Conservation (phyloP, 2,888 invertebrate species). For the Augiades crinisus region DNA sequence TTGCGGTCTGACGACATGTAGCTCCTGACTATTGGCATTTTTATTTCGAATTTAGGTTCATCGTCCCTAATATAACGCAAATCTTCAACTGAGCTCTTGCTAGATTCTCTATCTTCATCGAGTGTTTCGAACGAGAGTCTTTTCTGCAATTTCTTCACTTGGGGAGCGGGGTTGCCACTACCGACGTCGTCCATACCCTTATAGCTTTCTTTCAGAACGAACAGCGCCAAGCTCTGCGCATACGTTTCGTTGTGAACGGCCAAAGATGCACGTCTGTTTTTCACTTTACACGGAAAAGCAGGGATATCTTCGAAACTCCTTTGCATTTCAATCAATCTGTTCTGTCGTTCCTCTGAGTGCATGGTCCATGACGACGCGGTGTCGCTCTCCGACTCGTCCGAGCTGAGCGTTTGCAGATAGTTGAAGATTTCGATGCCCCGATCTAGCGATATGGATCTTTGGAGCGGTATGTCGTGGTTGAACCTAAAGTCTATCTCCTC, state of each 20-base stretch:
- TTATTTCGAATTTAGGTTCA: slow-evolving; percentile 37
- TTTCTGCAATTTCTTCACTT: slow-evolving; percentile 58
- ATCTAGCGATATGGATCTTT: slow-evolving; percentile 65
- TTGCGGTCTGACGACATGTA: slow-evolving; percentile 10
- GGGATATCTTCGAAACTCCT: slow-evolving; percentile 71
- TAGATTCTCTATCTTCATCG: slow-evolving; percentile 40
- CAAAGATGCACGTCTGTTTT: slow-evolving; percentile 68
- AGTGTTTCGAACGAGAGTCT: slow-evolving; percentile 51
- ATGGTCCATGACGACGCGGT: slow-evolving; percentile 52
- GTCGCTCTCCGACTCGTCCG: slow-evolving; percentile 46
- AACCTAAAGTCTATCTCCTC: slow-evolving; percentile 44
- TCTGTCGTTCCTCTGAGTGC: slow-evolving; percentile 44
- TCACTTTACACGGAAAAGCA: slow-evolving; percentile 60
- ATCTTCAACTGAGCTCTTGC: slow-evolving; percentile 40
- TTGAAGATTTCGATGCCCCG: slow-evolving; percentile 63
- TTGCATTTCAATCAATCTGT: slow-evolving; percentile 43
- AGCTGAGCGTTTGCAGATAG: slow-evolving; percentile 55
- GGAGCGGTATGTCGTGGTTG: slow-evolving; percentile 57
- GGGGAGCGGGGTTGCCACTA: slow-evolving; percentile 50
- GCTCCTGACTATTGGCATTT: slow-evolving; percentile 30
- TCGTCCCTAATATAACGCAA: slow-evolving; percentile 36
- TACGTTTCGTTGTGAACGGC: slow-evolving; percentile 42
- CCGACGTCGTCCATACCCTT: slow-evolving; percentile 51
- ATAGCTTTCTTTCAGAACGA: slow-evolving; percentile 58
- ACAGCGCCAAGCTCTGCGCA: slow-evolving; percentile 48